Evolutionary conservation across 1,140 invertebrate species (phyloP), one percentile per base, ranked within the genome.

Genomic region (Pollicipes pollicipes): DNA sequence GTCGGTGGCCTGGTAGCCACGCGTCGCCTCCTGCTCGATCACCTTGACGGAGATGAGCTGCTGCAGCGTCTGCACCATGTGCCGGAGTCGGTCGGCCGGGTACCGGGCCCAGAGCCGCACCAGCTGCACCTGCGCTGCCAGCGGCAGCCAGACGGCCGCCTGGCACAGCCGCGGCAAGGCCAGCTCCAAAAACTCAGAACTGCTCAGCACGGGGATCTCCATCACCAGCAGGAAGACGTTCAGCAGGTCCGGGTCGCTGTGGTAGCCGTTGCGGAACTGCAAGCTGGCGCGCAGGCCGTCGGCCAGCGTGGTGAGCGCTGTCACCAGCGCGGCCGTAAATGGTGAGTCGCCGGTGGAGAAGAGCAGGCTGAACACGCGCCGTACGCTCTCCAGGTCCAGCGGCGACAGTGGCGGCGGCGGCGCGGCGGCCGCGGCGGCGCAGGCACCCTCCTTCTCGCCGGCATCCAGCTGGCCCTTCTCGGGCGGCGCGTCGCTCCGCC

Each of bases 141-240:
- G 76, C 0, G 90, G 85, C 72, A 95, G 81, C 75, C 85, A 83
- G 71, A 87, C 85, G 0, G 87, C 84, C 8, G 89, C 89, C 77
- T 88, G 86, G 75, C 91, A 94, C 58, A 95, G 80, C 74, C 87
- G 86, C 17, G 91, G 90, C 67, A 93, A 81, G 0, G 89, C 90
- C 37, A 85, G 84, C 78, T 94, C 91, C 74, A 93, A 79, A 78
- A 90, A 93, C 77, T 93, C 91, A 32, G 84, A 85, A 70, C 83
- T 85, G 76, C 90, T 88, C 31, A 94, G 82, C 71, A 87, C 85
- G 13, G 91, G 91, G 73, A 94, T 88, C 81, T 96, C 92, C 77
- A 93, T 90, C 27, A 93, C 87, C 73, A 95, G 92, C 30, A 94
- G 82, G 75, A 95, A 88, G 64, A 90, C 88, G 76, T 93, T 91